Base-by-base conservation (phyloP, 1,140 invertebrate species). In the Galleria mellonella region DNA sequence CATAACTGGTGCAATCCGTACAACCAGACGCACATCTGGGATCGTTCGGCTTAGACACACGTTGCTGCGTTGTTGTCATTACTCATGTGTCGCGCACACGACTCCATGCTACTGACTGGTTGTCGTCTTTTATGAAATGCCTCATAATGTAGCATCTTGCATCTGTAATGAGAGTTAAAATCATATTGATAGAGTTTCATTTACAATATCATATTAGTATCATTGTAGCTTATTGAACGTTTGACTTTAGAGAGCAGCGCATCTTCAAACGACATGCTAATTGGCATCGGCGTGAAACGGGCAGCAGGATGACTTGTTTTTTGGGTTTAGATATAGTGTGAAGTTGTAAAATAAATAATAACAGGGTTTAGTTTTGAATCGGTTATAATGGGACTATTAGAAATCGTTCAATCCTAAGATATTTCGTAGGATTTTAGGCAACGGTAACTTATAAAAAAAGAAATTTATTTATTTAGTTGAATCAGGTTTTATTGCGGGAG, bases 241-340 rank as follows among this genome's bases (percentile, higher is more conserved):
- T 31, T 49, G 45, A 52, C 46, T 43, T 42, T 58, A 62, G 44
- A 59, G 48, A 69, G 59, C 60, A 72, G 55, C 61, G 62, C 62
- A 68, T 78, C 77, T 81, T 73, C 73, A 76, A 83, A 78, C 74
- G 67, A 81, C 64, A 75, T 82, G 77, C 69, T 84, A 82, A 84
- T 82, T 84, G 81, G 82, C 74, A 66, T 46, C 58, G 61, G 66
- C 62, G 75, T 71, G 68, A 79, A 72, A 61, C 69, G 60, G 61
- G 55, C 57, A 51, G 17, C 17, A 23, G 17, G 17, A 23, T 23
- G 17, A 23, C 17, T 3, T 23, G 62, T 66, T 71, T 78, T 76
- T 77, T 60, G 56, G 53, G 57, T 51, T 33, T 33, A 33, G 11
- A 6, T 12, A 33, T 11, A 33, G 2, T 5, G 11, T 23, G 17